A percentile compares a stretch with the other conserved stretches of the same genome.
Evolutionary conservation across 1,140 invertebrate species (phyloP).

Genomic region (Lasioglossum baleicum): DNA sequence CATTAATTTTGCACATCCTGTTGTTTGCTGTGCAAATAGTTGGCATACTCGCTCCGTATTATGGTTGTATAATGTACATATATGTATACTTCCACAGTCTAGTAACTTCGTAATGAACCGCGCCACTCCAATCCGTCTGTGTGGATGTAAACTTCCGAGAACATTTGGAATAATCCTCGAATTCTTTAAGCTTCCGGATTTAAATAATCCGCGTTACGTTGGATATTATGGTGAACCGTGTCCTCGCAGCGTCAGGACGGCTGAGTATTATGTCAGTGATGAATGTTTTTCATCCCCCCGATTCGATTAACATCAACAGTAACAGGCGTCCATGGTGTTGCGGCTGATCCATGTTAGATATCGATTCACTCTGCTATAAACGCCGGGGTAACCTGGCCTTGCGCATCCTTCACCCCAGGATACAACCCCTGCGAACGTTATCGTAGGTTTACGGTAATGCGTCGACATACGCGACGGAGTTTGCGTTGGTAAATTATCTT

Average conservation of each 20-base stretch:
- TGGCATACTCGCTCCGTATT: too few species aligned
- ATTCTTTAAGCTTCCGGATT: background rate
- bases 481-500: background rate
- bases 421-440: conserved; percentile 82
- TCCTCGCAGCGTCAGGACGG: too few species aligned
- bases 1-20: too few species aligned
- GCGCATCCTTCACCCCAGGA: conserved; percentile 92
- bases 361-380: conserved; percentile 90
- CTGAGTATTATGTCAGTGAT: background rate
- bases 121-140: too few species aligned
- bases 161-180: background rate
- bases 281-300: background rate
- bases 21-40: too few species aligned
- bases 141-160: too few species aligned
- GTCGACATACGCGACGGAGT: too few species aligned
- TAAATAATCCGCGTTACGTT: background rate
- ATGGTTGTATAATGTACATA: too few species aligned
- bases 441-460: background rate
- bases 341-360: conserved; percentile 87
- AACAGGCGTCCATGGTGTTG: conserved; percentile 85
- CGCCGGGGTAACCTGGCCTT: conserved; percentile 88
- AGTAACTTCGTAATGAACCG: too few species aligned
- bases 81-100: too few species aligned
- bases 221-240: background rate
- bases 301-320: conserved; percentile 76